Conservation (phyloP, 2,113 vertebrate genomes). For the Ciconia boyciana region DNA sequence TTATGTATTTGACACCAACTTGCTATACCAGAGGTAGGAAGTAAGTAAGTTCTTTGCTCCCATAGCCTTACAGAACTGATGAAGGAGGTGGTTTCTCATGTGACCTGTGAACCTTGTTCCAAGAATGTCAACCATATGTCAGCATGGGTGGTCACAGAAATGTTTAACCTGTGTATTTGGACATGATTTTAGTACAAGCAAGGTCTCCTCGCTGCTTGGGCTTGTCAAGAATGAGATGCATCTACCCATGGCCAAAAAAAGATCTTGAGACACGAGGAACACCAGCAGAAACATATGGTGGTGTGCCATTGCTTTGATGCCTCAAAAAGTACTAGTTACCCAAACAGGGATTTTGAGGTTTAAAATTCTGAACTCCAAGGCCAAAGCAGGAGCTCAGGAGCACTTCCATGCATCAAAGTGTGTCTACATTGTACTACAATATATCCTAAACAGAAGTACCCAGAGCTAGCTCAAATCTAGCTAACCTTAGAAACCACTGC, state of each 20-base stretch:
- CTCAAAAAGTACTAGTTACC: neutral
- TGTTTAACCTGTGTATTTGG: neutral
- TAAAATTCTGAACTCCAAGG: neutral
- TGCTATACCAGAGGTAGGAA: neutral
- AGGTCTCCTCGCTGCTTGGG: neutral
- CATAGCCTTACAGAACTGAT: neutral
- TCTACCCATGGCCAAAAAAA: neutral
- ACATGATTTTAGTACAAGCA: fast-evolving
- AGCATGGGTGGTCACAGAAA: neutral
- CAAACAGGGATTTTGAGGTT: neutral
- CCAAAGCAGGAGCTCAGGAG: neutral
- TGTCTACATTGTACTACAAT: neutral
- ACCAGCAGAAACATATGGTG: neutral
- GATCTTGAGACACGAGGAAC: neutral
- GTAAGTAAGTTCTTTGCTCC: neutral
- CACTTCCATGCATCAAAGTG: neutral
- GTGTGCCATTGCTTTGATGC: neutral
- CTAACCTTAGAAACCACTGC: neutral
- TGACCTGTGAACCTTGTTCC: neutral
- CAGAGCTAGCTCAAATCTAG: neutral
- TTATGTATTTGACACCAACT: neutral
- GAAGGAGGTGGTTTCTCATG: neutral
- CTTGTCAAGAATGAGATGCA: neutral
- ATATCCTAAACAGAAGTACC: neutral
- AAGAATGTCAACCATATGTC: neutral